Base-by-base conservation (phyloP, 2,113 vertebrate genomes). In the Sceloporus tristichus region DNA sequence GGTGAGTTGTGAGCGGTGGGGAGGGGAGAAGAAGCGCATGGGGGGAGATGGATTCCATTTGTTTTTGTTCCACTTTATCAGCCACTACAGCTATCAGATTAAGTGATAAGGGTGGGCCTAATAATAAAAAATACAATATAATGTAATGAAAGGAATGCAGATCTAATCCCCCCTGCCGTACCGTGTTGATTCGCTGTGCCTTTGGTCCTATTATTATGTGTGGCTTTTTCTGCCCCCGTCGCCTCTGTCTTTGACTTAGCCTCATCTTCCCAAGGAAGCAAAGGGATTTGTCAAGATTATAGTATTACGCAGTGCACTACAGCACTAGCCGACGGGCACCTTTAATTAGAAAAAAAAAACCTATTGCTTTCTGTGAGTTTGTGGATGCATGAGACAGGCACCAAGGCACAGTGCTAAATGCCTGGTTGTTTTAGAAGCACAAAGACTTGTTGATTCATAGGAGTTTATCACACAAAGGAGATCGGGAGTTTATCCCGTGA, bases 221-320 rank as follows among this genome's bases (percentile, higher is more conserved):
- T 29, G 27, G 74, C n/a, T 27, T 96, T 96, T 93, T 84, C 5
- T 91, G 89, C 82, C 2, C n/a, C 1, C 1, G 2, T 70, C 85
- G 91, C 86, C 84, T 94, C 90, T 90, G 92, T 93, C 94, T 93
- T 96, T 95, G 95, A 94, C 94, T 97, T 96, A 92, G 96, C 92
- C 94, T 95, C 96, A 96, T 96, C 95, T 94, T 96, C 96, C 96
- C 96, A 97, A 95, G 95, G 95, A 92, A 95, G 95, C 93, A 92
- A 95, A 98, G 94, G 95, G 96, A 96, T 97, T 96, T 96, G 96
- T 94, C 95, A 97, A 97, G 97, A 98, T 98, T 98, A 97, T 94
- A 86, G 93, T 87, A 95, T 97, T 97, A 94, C 91, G 95, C 93
- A 93, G 96, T 94, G 91, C 92, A 94, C 96, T 94, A 85, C 94